Conservation (phyloP, 2,888 invertebrate genomes). For the Acanthosoma haemorrhoidale region DNA sequence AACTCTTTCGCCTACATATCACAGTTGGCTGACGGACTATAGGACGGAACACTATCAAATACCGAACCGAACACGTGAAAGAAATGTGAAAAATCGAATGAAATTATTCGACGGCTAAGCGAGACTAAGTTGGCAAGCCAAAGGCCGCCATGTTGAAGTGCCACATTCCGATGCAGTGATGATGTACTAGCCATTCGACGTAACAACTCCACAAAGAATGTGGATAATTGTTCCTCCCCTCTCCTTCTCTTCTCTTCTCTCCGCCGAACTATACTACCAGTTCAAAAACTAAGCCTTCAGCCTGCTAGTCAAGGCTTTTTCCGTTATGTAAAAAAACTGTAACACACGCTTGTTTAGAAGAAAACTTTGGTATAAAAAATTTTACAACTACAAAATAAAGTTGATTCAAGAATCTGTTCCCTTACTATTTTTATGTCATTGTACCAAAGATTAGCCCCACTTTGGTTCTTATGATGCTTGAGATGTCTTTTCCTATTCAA, state of each 20-base stretch:
- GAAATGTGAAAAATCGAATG: conserved; percentile 17
- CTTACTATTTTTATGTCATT: too few species aligned
- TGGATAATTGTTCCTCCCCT: conserved; percentile 33
- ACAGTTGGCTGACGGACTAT: not conserved
- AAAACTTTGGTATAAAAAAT: too few species aligned
- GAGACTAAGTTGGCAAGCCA: conserved; percentile 50
- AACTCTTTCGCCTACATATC: not conserved
- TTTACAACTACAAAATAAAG: too few species aligned
- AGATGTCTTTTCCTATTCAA: too few species aligned
- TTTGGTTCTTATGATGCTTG: too few species aligned
- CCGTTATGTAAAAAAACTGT: too few species aligned
- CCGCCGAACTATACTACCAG: conserved; percentile 16
- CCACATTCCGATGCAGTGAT: conserved; percentile 56
- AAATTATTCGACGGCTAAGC: conserved; percentile 17
- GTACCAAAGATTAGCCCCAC: too few species aligned
- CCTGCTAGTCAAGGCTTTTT: too few species aligned
- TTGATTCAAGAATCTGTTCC: too few species aligned
- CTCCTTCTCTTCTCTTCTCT: not conserved
- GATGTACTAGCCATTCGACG: conserved; percentile 39
- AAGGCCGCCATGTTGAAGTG: conserved; percentile 70
- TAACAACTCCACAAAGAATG: conserved; percentile 31
- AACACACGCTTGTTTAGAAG: too few species aligned
- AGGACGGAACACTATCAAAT: not conserved
- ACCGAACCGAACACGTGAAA: conserved; percentile 16
- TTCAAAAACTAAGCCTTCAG: not conserved